A percentile compares a stretch with the other conserved stretches of the same genome.
These are phyloP conservation scores for Limnephilus marmoratus DNA, from an alignment of 2,888 invertebrate species.

Conservation along the genomic window DNA sequence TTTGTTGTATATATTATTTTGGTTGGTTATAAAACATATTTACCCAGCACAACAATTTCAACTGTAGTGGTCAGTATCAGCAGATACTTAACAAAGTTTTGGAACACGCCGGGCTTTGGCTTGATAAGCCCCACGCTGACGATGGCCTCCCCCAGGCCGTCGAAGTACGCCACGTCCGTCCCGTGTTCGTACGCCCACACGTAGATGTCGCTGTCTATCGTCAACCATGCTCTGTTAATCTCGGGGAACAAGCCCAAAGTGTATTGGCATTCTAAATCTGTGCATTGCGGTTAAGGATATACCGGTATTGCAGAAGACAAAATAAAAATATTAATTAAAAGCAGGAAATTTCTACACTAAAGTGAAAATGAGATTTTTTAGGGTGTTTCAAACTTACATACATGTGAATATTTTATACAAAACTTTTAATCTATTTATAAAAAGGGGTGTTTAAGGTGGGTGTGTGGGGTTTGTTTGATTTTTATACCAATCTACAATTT, in stretches of 20 bases:
- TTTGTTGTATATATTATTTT: not conserved
- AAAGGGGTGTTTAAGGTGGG: too few relatives aligned
- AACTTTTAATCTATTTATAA: too few relatives aligned
- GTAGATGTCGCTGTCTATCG: slow-evolving; percentile 98
- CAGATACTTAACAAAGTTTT: slow-evolving; percentile 92
- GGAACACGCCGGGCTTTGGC: slow-evolving; percentile 93
- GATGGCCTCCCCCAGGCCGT: slow-evolving; percentile 96
- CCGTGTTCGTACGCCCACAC: slow-evolving; percentile 98
- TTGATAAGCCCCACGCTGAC: slow-evolving; percentile 93
- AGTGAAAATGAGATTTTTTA: not conserved
- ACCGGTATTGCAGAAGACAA: not conserved
- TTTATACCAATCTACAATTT: too few relatives aligned
- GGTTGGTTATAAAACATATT: slow-evolving; percentile 69
- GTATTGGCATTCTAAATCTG: slow-evolving; percentile 97
- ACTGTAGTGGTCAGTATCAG: slow-evolving; percentile 95
- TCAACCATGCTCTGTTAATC: slow-evolving; percentile 97
- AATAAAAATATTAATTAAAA: not conserved
- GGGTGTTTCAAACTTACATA: too few relatives aligned
- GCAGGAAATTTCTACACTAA: not conserved
- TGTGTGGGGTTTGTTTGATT: too few relatives aligned
- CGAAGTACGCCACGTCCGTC: slow-evolving; percentile 96
- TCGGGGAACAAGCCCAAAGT: slow-evolving; percentile 98
- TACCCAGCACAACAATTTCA: slow-evolving; percentile 93
- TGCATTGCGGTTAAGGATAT: slow-evolving; percentile 47
- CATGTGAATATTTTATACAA: too few relatives aligned